phyloP scores from a whole-genome alignment of 1,140 invertebrate species.

The Achroia grisella region DNA sequence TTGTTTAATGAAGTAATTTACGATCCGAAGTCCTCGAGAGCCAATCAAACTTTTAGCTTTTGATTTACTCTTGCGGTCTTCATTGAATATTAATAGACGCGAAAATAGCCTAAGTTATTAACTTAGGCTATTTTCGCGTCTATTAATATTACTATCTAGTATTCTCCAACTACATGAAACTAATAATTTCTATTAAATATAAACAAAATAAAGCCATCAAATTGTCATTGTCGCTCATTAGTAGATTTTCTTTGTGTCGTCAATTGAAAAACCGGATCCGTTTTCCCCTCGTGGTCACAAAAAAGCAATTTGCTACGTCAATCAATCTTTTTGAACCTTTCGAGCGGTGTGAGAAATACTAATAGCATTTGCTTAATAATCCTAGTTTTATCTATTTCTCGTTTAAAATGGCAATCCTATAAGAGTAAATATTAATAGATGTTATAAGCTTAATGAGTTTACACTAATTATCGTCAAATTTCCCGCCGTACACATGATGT shows the following conservation, averaged over 20 bases:
- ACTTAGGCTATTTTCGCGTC: no score
- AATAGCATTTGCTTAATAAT: no score
- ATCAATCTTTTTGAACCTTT: conserved; percentile 16
- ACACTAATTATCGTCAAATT: no score
- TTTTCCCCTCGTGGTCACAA: conserved; percentile 18
- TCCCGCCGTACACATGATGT: no score
- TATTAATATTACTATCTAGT: no score
- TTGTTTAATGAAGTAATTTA: neutral
- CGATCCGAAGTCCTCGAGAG: neutral
- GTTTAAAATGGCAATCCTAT: no score
- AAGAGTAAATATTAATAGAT: no score
- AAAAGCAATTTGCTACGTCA: conserved; percentile 27
- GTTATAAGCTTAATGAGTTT: no score
- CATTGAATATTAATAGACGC: neutral
- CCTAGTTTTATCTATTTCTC: no score
- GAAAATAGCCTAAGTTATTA: neutral
- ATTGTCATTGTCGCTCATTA: neutral
- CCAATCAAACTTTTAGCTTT: conserved; percentile 2
- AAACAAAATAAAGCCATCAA: no score
- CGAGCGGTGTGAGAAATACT: neutral
- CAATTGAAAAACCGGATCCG: conserved; percentile 19
- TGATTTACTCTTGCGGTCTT: neutral
- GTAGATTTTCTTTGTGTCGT: conserved; percentile 10
- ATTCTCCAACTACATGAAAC: no score
- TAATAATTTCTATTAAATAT: no score